A percentile compares a stretch with the other conserved stretches of the same genome.
Conservation (phyloP, 2,113 vertebrate genomes). For the Phaethornis superciliosus region DNA sequence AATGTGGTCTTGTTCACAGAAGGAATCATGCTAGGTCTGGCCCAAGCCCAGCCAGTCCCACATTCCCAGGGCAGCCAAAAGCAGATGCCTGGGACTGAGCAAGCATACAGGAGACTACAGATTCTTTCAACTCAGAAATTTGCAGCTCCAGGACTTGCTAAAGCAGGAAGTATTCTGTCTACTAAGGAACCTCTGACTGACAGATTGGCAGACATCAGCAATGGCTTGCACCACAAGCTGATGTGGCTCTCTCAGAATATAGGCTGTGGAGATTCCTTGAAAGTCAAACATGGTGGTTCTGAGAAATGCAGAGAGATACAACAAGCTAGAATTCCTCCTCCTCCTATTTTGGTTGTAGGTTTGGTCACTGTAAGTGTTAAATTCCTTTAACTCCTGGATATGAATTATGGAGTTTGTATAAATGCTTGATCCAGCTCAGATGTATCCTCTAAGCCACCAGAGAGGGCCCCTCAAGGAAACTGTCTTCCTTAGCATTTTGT, state of each 20-base stretch:
- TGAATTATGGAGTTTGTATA: neutral
- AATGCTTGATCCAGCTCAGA: neutral
- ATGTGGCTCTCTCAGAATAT: rapidly evolving
- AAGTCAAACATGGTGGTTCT: neutral
- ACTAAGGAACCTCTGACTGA: neutral
- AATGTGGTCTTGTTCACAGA: rapidly evolving
- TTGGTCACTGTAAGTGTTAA: neutral
- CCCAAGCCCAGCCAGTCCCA: neutral
- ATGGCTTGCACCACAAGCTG: neutral
- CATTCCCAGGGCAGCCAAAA: neutral
- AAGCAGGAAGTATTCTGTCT: neutral
- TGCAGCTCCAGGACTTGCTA: neutral
- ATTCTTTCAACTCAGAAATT: neutral
- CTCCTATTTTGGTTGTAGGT: neutral
- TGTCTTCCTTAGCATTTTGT: neutral
- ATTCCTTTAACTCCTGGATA: neutral
- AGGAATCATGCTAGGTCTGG: rapidly evolving
- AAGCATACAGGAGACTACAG: neutral
- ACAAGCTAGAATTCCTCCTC: neutral
- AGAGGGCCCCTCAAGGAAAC: neutral
- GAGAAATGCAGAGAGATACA: neutral
- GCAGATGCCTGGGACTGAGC: neutral
- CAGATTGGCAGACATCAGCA: neutral
- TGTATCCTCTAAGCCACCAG: neutral
- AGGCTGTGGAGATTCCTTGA: neutral